phyloP scores from a whole-genome alignment of 2,113 vertebrate species.

The Gallinago media region DNA sequence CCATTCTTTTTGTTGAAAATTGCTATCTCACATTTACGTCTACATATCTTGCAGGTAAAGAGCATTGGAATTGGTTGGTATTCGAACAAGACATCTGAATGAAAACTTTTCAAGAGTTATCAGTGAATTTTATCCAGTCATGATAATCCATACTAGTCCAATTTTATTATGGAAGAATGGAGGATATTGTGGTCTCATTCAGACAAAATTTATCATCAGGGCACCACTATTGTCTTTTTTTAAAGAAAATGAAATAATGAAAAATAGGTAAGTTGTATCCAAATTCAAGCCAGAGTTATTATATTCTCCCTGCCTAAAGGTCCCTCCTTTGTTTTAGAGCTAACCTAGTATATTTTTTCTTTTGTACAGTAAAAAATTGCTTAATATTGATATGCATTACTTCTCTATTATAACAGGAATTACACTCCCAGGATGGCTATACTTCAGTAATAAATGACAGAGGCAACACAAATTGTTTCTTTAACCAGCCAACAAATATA shows the following conservation, averaged over 20 bases:
- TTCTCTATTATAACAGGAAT: background rate
- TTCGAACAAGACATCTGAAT: background rate
- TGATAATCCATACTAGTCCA: background rate
- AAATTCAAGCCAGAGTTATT: background rate
- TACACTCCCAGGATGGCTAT: background rate
- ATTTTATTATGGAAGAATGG: background rate
- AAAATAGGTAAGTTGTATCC: background rate
- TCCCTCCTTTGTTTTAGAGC: background rate
- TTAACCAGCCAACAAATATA: background rate
- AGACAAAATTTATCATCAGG: background rate
- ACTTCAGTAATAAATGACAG: background rate
- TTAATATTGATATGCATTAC: background rate
- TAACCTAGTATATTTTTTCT: background rate
- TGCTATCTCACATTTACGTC: background rate
- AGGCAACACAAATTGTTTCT: background rate
- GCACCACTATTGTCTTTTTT: background rate
- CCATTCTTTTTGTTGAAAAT: background rate
- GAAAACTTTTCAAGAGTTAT: background rate
- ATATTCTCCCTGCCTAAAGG: background rate
- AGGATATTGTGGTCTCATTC: background rate
- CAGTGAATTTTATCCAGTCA: background rate
- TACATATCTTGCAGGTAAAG: background rate
- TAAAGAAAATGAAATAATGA: background rate
- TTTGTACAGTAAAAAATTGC: background rate
- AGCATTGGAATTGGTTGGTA: background rate